Conservation (phyloP, 2,113 vertebrate genomes). For the Vicugna pacos region DNA sequence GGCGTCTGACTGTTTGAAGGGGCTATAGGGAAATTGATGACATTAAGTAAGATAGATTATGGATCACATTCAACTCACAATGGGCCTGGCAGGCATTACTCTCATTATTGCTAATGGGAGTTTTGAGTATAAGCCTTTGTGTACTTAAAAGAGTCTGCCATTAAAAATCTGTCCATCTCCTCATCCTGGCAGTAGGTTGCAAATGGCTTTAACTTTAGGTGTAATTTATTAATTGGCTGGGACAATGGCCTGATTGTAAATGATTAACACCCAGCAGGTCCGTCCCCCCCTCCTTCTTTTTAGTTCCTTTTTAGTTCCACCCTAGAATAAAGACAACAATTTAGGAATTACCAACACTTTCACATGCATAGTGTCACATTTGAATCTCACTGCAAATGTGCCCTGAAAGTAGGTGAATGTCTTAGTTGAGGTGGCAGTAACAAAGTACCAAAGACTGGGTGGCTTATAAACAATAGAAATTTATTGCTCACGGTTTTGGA, state of each 20-base stretch:
- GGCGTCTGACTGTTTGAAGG: slow-evolving; percentile 52
- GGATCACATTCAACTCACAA: background rate
- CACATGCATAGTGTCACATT: background rate
- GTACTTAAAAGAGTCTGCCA: slow-evolving; percentile 3
- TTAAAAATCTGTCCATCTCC: slow-evolving; percentile 31
- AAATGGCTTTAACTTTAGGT: slow-evolving; percentile 49
- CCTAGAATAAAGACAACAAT: background rate
- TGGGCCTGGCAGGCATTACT: background rate
- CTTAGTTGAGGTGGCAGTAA: background rate
- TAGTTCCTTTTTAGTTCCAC: background rate
- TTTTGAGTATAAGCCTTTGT: slow-evolving; percentile 12
- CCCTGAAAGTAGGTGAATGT: background rate
- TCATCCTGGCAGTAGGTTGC: background rate
- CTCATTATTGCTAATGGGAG: slow-evolving; percentile 43
- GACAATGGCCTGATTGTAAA: background rate
- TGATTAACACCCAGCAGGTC: background rate
- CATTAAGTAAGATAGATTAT: slow-evolving; percentile 66
- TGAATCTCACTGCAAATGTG: background rate
- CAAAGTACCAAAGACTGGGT: background rate
- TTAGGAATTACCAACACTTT: background rate
- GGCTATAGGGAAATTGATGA: slow-evolving; percentile 44
- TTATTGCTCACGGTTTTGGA: background rate
- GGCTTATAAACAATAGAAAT: background rate
- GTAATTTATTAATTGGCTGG: slow-evolving; percentile 52
- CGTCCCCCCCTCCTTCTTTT: background rate